Evolutionary conservation across 2,888 invertebrate genomes (phyloP).

Genomic region (Mesochorus sp.): DNA sequence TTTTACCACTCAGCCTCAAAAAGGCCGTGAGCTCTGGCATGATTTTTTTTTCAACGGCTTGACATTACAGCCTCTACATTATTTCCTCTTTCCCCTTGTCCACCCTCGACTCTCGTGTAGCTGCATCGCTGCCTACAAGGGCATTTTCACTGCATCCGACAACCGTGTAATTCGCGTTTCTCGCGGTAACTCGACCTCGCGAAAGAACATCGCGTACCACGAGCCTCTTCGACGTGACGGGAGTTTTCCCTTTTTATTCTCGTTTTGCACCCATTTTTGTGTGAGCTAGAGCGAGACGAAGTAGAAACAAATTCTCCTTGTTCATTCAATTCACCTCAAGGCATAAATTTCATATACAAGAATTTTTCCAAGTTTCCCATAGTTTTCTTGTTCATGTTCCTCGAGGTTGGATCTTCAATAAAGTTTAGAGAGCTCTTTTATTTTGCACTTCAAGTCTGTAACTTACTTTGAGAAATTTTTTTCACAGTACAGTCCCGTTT

Average conservation of each 20-base stretch:
- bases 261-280: not conserved
- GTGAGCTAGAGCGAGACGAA: conserved; percentile 24
- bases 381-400: not conserved
- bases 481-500: too few species aligned
- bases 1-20: not conserved
- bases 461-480: too few species aligned
- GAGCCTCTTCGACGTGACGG: conserved; percentile 57
- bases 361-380: conserved; percentile 20
- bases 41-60: conserved; percentile 15
- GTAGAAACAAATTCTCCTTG: conserved; percentile 24
- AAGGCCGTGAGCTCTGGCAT: not conserved
- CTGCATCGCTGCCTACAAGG: conserved; percentile 43
- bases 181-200: conserved; percentile 72
- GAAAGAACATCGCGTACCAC: conserved; percentile 73
- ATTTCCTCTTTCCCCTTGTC: conserved; percentile 16
- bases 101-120: conserved; percentile 21
- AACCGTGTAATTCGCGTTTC: conserved; percentile 80
- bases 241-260: conserved; percentile 27
- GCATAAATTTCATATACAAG: too few species aligned
- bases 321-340: conserved; percentile 29
- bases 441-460: too few species aligned
- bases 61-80: conserved; percentile 37
- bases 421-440: too few species aligned
- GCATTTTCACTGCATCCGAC: conserved; percentile 74
- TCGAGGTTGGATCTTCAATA: too few species aligned